Percentiles rank a stretch among this genome's conserved stretches.
phyloP scores from a whole-genome alignment of 2,113 vertebrate species.

The Sinocyclocheilus rhinocerous region DNA sequence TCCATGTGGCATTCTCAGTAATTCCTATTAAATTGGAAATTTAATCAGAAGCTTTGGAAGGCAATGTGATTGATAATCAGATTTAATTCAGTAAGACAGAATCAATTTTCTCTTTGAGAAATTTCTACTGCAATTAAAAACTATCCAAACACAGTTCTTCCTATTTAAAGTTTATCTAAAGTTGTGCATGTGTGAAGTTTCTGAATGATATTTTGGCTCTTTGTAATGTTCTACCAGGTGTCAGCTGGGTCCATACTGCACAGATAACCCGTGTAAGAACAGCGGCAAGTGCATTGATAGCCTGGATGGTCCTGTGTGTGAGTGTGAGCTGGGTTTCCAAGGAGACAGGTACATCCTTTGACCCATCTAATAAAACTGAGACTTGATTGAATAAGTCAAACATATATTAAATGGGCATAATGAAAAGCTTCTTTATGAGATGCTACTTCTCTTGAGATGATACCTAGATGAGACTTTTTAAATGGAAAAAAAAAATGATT shows the following conservation, averaged over 20 bases:
- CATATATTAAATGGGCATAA: not conserved
- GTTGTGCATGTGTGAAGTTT: not conserved
- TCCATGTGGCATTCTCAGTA: slow-evolving; percentile 20
- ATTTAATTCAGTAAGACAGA: slow-evolving; percentile 12
- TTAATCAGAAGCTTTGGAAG: slow-evolving; percentile 10
- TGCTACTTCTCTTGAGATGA: not conserved
- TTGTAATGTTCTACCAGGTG: slow-evolving; percentile 75
- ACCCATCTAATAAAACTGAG: not conserved
- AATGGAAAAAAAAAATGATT: not conserved
- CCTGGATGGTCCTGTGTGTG: slow-evolving; percentile 95
- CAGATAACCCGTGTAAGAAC: slow-evolving; percentile 95
- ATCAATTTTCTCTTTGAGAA: slow-evolving; percentile 13
- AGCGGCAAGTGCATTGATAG: slow-evolving; percentile 96
- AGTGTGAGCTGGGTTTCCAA: slow-evolving; percentile 90
- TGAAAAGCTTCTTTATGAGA: not conserved
- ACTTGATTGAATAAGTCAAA: not conserved
- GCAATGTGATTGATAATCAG: slow-evolving; percentile 14
- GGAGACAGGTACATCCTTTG: slow-evolving; percentile 84
- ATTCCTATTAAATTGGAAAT: slow-evolving; percentile 35
- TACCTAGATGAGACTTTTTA: not conserved
- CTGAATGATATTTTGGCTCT: not conserved
- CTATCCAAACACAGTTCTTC: not conserved
- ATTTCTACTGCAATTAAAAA: not conserved
- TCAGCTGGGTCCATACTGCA: slow-evolving; percentile 94
- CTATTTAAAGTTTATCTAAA: slow-evolving; percentile 16